phyloP scores from a whole-genome alignment of 2,888 invertebrate genomes.

The Stramonita haemastoma region DNA sequence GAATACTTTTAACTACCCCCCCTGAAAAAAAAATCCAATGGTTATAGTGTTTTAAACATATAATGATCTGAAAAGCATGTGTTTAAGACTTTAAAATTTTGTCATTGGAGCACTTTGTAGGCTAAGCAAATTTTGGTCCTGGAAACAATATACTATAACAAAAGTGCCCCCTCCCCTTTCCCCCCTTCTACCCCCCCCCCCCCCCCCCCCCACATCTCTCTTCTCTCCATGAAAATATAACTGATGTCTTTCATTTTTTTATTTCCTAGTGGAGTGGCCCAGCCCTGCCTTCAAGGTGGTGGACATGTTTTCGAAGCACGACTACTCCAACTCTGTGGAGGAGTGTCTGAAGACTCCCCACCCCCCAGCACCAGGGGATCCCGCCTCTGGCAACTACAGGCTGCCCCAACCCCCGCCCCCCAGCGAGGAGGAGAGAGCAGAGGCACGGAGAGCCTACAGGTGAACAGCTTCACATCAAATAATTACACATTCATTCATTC shows the following conservation, averaged over 20 bases:
- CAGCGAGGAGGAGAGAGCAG: constrained; percentile 63
- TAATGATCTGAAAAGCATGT: no score
- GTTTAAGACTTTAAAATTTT: no score
- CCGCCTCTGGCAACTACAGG: constrained; percentile 19
- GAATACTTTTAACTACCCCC: no score
- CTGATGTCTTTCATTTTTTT: not conserved
- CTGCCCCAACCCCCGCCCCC: constrained; percentile 37
- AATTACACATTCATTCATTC: not conserved
- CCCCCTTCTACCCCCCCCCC: no score
- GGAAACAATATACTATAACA: no score
- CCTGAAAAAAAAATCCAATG: no score
- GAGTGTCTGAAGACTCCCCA: constrained; percentile 57
- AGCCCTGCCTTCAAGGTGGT: constrained; percentile 68
- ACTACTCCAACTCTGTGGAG: constrained; percentile 62
- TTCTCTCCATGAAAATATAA: no score
- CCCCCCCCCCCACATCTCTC: no score
- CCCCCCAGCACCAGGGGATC: constrained; percentile 49
- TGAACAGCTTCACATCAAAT: constrained; percentile 41
- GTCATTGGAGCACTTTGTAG: no score
- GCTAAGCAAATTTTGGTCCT: no score
- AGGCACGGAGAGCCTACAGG: constrained; percentile 63
- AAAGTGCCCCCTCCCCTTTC: no score
- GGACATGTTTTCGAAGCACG: constrained; percentile 65
- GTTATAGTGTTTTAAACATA: no score
- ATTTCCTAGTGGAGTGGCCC: constrained; percentile 65